Conservation (phyloP, 2,797 vertebrate genomes). For the Rhincodon typus region DNA sequence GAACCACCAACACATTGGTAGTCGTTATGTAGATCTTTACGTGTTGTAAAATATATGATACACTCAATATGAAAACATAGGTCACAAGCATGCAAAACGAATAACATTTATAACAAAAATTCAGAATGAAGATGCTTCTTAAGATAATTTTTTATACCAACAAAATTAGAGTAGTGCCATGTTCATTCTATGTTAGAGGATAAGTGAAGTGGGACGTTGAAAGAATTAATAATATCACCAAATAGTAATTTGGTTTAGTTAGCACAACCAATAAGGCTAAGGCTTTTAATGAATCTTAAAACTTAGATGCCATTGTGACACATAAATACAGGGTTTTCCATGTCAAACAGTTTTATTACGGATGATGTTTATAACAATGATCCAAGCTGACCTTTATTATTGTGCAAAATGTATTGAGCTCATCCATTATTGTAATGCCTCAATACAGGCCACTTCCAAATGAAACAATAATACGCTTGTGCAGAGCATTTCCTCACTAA, state of each 20-base stretch:
- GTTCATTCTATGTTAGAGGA: not conserved
- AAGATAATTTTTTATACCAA: not conserved
- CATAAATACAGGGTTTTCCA: not conserved
- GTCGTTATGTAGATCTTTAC: conserved; percentile 48
- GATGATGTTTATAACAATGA: not conserved
- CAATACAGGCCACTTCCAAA: no score
- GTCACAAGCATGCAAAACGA: not conserved
- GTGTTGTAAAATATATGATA: conserved; percentile 43
- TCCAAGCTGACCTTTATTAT: not conserved
- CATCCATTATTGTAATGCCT: not conserved
- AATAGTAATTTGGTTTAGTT: not conserved
- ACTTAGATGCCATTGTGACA: not conserved
- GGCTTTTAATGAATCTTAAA: not conserved
- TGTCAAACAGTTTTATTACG: not conserved
- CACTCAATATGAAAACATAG: not conserved
- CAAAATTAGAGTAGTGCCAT: not conserved
- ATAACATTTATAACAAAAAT: not conserved
- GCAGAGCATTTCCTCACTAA: no score
- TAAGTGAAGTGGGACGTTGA: not conserved
- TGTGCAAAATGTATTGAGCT: not conserved
- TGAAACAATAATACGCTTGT: no score
- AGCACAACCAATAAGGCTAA: no score
- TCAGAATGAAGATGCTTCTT: not conserved
- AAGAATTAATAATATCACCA: not conserved
- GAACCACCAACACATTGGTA: conserved; percentile 46